Evolutionary conservation across 2,113 vertebrate genomes (phyloP), one percentile per base, ranked within the genome.

Genomic region (Callaeas wilsoni): DNA sequence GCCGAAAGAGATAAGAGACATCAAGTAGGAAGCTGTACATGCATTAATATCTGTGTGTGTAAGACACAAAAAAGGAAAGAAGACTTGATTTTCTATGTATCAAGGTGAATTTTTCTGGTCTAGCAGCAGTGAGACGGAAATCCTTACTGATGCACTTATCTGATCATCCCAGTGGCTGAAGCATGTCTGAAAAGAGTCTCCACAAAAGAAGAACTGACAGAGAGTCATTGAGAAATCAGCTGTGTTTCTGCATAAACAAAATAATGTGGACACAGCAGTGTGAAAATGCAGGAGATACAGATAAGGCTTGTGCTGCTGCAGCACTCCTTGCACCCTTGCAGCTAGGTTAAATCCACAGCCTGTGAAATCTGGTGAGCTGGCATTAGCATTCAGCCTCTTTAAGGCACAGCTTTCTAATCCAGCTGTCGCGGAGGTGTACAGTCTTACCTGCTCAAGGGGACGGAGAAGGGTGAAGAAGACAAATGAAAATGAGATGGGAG

Each of bases 301-400:
- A 26, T 30, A 27, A 80, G 41, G n/a, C 25, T 87, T 68, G 44
- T 85, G 74, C 85, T 85, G 56, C 69, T 87, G 82, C 53, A 76
- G 93, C 70, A 33, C 10, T 90, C 70, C 46, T 50, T 62, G 76
- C 79, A 94, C 46, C 83, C 83, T 96, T 92, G 68, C 76, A 97
- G 71, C 71, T 55, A 89, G 76, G 73, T 84, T 92, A 95, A 97
- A 89, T 32, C 86, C 73, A 74, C 35, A 70, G 80, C 64, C 89
- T 44, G 25, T 74, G 49, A 76, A 92, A 96, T 86, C 79, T 55
- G 79, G 55, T 90, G 84, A 96, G 73, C 77, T 87, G 68, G 91
- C 69, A 89, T 95, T 89, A 95, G 64, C 80, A 35, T 81, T 95
- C 89, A 94, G 64, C 83, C 42, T 90, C 73, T 75, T 93, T 92